Conservation (phyloP, 1,140 invertebrate species). For the Pemphigus obesinymphae region DNA sequence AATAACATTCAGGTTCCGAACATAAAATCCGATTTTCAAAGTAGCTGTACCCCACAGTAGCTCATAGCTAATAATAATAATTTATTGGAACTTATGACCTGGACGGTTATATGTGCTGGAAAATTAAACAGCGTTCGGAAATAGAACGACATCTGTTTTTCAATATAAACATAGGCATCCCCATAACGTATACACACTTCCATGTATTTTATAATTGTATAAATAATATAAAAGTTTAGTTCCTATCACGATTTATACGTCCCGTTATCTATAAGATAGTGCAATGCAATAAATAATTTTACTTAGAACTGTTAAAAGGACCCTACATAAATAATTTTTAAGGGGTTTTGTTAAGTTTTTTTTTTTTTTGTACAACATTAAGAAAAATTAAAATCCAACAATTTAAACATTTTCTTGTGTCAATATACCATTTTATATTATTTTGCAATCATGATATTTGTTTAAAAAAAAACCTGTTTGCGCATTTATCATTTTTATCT, state of each 20-base stretch:
- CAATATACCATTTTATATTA: no score
- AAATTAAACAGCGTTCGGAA: neutral
- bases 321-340: no score
- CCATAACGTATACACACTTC: neutral
- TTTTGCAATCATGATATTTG: no score
- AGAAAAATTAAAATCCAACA: no score
- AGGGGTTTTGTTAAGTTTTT: no score
- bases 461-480: no score
- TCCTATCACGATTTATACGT: neutral
- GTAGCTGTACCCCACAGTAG: neutral
- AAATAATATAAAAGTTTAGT: no score
- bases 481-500: no score
- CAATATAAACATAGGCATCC: neutral
- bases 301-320: no score
- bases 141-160: constrained; percentile 27
- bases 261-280: neutral
- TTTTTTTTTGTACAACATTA: no score
- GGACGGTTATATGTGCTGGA: neutral
- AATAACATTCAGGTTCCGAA: neutral
- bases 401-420: no score
- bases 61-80: constrained; percentile 7
- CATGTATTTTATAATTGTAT: neutral
- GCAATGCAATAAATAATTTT: neutral
- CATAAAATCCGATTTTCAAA: neutral
- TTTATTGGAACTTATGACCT: neutral